These are phyloP conservation scores for Mormoops blainvillei DNA, from an alignment of 2,113 vertebrate genomes.

Conservation along the genomic window DNA sequence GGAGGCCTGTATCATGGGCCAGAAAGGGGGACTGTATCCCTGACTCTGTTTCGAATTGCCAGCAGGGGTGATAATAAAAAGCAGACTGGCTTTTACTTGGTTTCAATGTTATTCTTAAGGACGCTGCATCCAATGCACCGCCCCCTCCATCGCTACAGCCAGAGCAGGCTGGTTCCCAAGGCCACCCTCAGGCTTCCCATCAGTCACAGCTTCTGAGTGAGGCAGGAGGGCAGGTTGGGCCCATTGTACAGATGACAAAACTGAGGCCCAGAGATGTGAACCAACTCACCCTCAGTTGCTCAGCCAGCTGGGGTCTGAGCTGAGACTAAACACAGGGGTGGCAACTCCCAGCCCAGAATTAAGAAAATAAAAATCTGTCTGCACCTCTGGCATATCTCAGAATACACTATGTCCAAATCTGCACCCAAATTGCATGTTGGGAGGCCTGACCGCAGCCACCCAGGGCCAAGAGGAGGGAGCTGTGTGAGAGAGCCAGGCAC, in stretches of 20 bases:
- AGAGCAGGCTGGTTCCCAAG: fast-evolving
- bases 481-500: not conserved
- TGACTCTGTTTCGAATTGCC: not conserved
- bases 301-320: not conserved
- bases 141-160: too few species aligned
- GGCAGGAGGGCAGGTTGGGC: not conserved
- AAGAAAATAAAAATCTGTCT: not conserved
- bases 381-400: not conserved
- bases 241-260: not conserved
- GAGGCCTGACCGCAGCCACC: not conserved
- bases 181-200: not conserved
- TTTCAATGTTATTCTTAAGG: not conserved
- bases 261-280: not conserved
- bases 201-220: not conserved
- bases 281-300: not conserved
- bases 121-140: not conserved
- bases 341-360: not conserved
- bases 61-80: not conserved
- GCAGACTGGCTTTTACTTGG: not conserved
- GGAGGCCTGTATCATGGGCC: not conserved
- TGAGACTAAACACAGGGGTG: not conserved
- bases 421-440: too few species aligned
- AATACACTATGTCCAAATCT: not conserved
- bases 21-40: not conserved
- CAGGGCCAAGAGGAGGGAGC: not conserved